A percentile compares a stretch with the other conserved stretches of the same genome.
Evolutionary conservation across 1,140 invertebrate genomes (phyloP).

Genomic region (Popillia japonica): DNA sequence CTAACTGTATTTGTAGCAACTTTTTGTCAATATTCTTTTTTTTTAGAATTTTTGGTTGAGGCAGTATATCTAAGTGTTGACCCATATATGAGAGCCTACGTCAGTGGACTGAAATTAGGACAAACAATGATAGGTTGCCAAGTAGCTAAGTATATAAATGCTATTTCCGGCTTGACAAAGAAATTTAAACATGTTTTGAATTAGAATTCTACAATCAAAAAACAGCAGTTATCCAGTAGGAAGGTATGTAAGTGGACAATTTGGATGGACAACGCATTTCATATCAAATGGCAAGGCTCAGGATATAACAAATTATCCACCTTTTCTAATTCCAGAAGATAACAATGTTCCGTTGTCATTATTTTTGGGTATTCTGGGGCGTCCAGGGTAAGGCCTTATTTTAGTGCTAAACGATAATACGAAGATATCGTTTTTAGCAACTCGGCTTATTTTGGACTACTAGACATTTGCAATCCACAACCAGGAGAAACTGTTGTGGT

Average conservation of each 20-base stretch:
- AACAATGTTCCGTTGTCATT: conserved; percentile 62
- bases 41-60: conserved; percentile 70
- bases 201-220: conserved; percentile 70
- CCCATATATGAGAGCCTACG: conserved; percentile 72
- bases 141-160: conserved; percentile 32
- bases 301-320: conserved; percentile 19
- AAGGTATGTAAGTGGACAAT: conserved; percentile 65
- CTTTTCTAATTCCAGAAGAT: conserved; percentile 60
- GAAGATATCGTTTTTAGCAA: conserved; percentile 61
- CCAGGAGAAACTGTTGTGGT: conserved; percentile 73
- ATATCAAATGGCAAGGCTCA: conserved; percentile 51
- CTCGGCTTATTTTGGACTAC: conserved; percentile 76
- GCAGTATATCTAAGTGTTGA: conserved; percentile 74
- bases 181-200: not conserved
- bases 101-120: conserved; percentile 51
- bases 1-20: too few relatives aligned
- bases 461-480: conserved; percentile 72
- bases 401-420: not conserved
- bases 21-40: not conserved
- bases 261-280: conserved; percentile 69
- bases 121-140: conserved; percentile 39
- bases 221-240: conserved; percentile 69
- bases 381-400: conserved; percentile 63
- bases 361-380: conserved; percentile 64
- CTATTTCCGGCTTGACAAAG: not conserved